Conservation (phyloP, 92 coral and sea anemone genomes). For the Montipora capitata region DNA sequence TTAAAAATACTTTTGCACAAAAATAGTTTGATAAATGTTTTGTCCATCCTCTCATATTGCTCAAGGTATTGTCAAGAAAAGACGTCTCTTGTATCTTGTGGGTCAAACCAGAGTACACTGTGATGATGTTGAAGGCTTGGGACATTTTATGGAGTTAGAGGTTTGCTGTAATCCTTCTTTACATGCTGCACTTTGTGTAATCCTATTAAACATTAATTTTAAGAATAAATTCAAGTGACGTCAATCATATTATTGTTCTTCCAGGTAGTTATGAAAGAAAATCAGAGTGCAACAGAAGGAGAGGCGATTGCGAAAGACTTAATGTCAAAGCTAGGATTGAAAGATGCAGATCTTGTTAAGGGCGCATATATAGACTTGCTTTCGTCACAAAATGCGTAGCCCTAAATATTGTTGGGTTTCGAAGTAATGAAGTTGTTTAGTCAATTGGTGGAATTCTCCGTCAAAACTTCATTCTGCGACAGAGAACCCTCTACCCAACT, state of each 20-base stretch:
- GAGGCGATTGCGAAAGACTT: slow-evolving; percentile 89
- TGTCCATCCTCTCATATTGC: neutral
- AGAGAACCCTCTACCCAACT: no score
- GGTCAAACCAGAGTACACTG: slow-evolving; percentile 98
- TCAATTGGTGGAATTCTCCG: no score
- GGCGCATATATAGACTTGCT: slow-evolving; percentile 96
- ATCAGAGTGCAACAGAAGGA: slow-evolving; percentile 87
- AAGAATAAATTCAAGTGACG: neutral
- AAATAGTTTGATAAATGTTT: no score
- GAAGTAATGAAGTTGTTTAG: no score
- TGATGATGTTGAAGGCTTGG: slow-evolving; percentile 93
- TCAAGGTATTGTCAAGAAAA: slow-evolving; percentile 91
- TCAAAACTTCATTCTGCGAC: no score
- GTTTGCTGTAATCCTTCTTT: slow-evolving; percentile 41
- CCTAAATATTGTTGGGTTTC: no score
- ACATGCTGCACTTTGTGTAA: neutral
- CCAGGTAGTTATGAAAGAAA: slow-evolving; percentile 88
- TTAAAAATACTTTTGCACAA: no score
- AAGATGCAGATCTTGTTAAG: slow-evolving; percentile 82
- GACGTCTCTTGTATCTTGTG: slow-evolving; percentile 84
- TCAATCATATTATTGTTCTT: neutral
- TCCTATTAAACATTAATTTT: neutral
- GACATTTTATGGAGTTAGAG: slow-evolving; percentile 98
- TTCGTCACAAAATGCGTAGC: slow-evolving; percentile 15
- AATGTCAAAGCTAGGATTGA: slow-evolving; percentile 83